Percentiles rank a stretch among this genome's conserved stretches.
These are phyloP conservation scores for Spheniscus humboldti DNA, from an alignment of 2,797 vertebrate species.

Conservation along the genomic window DNA sequence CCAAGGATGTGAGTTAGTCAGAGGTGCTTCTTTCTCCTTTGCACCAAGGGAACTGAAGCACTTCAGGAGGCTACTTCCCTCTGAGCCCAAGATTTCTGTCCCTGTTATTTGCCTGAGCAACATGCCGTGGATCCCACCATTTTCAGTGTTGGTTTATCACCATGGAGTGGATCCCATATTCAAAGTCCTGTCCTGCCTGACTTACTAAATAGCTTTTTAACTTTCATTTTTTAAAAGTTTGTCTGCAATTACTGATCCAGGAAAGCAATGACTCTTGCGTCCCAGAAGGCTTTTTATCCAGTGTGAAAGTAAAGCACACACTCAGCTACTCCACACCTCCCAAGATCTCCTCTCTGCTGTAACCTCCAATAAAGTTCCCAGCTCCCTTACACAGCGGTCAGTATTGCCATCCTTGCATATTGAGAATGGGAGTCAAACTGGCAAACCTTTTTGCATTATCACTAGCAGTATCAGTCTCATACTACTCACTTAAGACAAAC, in stretches of 20 bases:
- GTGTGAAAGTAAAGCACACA: background rate
- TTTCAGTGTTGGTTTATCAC: background rate
- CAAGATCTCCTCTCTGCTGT: background rate
- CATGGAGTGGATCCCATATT: background rate
- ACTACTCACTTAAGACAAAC: background rate
- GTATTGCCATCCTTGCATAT: background rate
- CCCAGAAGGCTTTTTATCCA: background rate
- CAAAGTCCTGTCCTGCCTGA: background rate
- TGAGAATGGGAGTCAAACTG: background rate
- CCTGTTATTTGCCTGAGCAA: background rate
- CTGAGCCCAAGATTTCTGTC: background rate
- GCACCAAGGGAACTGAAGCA: background rate
- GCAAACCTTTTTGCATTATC: background rate
- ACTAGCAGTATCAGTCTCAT: background rate
- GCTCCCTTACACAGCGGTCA: fast-evolving
- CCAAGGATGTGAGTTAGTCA: background rate
- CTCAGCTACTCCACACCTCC: background rate
- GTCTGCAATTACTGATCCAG: background rate
- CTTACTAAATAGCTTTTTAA: background rate
- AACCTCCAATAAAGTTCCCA: background rate
- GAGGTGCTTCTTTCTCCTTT: background rate
- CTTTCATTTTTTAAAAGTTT: background rate
- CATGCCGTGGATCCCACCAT: background rate
- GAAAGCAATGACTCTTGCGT: background rate
- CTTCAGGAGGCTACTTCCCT: background rate